Conservation (phyloP, 2,888 invertebrate species). For the Spatulosminthurus flaviceps region DNA sequence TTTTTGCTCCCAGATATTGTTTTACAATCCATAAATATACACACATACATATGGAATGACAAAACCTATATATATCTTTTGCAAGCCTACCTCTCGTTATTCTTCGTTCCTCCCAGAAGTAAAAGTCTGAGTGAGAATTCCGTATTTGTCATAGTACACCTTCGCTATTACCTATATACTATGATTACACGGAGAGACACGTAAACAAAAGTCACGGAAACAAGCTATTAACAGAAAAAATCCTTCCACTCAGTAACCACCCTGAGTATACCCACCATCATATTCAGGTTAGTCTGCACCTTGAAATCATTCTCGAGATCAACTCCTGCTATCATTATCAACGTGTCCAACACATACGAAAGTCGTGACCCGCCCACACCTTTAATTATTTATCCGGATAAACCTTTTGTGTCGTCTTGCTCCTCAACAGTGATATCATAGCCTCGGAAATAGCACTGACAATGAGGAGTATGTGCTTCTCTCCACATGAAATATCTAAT, state of each 20-base stretch:
- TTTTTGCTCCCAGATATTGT: too few relatives aligned
- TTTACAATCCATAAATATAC: too few relatives aligned
- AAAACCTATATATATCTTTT: background rate
- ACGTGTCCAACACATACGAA: constrained; percentile 27
- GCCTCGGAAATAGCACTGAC: too few relatives aligned
- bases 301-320: constrained; percentile 25
- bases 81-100: background rate
- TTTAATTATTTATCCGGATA: constrained; percentile 11
- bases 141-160: background rate
- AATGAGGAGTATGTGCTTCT: too few relatives aligned
- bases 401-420: background rate
- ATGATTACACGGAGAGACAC: constrained; percentile 17
- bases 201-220: constrained; percentile 44
- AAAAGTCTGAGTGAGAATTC: background rate
- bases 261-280: constrained; percentile 3
- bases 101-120: background rate
- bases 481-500: too few relatives aligned
- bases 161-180: background rate
- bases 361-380: constrained; percentile 24
- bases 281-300: constrained; percentile 1
- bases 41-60: too few relatives aligned
- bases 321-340: constrained; percentile 34
- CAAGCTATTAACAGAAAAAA: constrained; percentile 46
- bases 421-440: background rate
- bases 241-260: constrained; percentile 37